Evolutionary conservation across 2,113 vertebrate species (phyloP).

Genomic region (Charadrius vociferus): DNA sequence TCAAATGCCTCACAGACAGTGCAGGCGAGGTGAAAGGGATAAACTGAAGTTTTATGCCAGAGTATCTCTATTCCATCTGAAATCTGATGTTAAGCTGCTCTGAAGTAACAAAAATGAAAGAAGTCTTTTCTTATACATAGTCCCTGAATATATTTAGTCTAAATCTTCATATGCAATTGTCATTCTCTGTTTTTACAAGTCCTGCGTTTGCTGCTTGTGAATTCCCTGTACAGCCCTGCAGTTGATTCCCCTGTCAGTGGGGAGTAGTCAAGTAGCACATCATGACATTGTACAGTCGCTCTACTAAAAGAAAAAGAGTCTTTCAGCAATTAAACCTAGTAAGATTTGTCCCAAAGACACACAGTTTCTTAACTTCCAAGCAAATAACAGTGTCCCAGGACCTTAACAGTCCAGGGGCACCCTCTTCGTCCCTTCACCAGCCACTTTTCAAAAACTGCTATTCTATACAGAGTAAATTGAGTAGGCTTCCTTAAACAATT

Average conservation of each 20-base stretch:
- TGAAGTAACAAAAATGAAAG: neutral
- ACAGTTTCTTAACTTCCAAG: neutral
- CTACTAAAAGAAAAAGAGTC: neutral
- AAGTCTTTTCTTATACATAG: neutral
- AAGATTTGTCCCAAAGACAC: neutral
- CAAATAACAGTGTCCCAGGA: neutral
- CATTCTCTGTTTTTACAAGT: neutral
- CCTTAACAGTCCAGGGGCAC: neutral
- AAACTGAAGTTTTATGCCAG: neutral
- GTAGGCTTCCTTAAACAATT: neutral
- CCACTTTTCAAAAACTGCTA: neutral
- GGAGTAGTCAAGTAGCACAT: neutral
- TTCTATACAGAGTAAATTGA: neutral
- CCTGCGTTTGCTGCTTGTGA: neutral
- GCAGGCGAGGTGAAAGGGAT: neutral
- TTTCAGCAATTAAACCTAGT: neutral
- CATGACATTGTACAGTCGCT: fast-evolving
- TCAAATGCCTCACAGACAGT: neutral
- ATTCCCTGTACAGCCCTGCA: neutral
- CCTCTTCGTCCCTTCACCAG: neutral
- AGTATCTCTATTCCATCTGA: neutral
- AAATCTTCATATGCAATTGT: neutral
- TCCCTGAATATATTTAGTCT: neutral
- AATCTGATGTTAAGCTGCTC: neutral
- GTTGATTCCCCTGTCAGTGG: neutral